A percentile compares a stretch with the other conserved stretches of the same genome.
Conservation (phyloP, 2,113 vertebrate genomes). For the Athene noctua region DNA sequence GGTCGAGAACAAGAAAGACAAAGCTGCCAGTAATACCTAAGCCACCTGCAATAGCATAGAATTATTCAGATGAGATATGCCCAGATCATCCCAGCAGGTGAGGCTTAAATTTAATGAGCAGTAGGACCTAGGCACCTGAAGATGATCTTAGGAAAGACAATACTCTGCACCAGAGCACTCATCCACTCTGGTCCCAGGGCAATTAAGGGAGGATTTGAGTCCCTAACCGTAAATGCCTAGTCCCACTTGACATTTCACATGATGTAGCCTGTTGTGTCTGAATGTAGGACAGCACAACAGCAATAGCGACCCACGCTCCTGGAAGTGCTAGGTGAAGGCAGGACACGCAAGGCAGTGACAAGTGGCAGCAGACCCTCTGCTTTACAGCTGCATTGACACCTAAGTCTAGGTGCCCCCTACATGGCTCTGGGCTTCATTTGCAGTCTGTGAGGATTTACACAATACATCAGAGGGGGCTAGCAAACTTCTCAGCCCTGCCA, state of each 20-base stretch:
- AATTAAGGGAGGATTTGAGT: neutral
- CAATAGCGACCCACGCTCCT: neutral
- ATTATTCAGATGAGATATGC: neutral
- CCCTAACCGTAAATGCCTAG: neutral
- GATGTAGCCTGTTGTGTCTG: neutral
- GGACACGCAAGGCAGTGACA: rapidly evolving
- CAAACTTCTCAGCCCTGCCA: neutral
- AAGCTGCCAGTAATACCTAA: neutral
- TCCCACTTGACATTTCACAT: neutral
- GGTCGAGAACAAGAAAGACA: slow-evolving; percentile 1
- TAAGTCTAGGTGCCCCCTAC: neutral
- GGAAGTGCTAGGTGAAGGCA: neutral
- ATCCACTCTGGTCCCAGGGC: neutral
- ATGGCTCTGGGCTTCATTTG: neutral
- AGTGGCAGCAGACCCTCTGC: neutral
- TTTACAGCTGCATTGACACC: neutral
- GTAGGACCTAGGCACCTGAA: neutral
- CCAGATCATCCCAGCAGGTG: neutral
- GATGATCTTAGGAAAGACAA: neutral
- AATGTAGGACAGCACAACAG: neutral
- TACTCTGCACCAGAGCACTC: neutral
- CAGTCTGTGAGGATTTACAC: neutral
- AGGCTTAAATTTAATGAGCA: slow-evolving; percentile 23
- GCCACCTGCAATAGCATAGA: neutral
- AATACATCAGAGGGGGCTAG: neutral